These are phyloP conservation scores for Hycleus cichorii DNA, from an alignment of 1,140 invertebrate genomes.

Conservation along the genomic window DNA sequence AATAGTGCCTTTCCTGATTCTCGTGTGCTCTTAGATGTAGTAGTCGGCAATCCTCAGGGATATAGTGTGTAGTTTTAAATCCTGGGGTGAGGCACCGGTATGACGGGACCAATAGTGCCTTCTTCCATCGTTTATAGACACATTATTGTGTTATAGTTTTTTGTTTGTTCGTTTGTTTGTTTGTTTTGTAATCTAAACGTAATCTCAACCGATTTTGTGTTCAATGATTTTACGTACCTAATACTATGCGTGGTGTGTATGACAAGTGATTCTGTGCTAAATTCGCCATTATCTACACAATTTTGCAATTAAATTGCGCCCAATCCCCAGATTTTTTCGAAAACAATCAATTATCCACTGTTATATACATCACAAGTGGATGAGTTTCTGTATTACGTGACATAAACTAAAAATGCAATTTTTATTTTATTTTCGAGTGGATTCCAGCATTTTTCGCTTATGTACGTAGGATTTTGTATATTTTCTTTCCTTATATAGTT, in stretches of 20 bases:
- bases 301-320: neutral
- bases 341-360: slow-evolving; percentile 17
- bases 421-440: neutral
- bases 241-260: slow-evolving; percentile 37
- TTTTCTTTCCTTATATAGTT: slow-evolving; percentile 34
- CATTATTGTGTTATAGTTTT: slow-evolving; percentile 19
- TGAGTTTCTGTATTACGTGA: slow-evolving; percentile 27
- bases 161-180: too few relatives aligned
- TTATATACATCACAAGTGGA: slow-evolving; percentile 38
- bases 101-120: slow-evolving; percentile 17
- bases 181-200: slow-evolving; percentile 23
- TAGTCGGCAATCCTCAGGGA: slow-evolving; percentile 28
- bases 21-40: slow-evolving; percentile 22
- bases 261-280: slow-evolving; percentile 26
- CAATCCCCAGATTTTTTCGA: slow-evolving; percentile 1
- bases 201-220: slow-evolving; percentile 40
- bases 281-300: slow-evolving; percentile 27
- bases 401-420: slow-evolving; percentile 31
- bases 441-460: slow-evolving; percentile 31
- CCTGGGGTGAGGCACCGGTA: slow-evolving; percentile 8
- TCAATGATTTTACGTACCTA: slow-evolving; percentile 39
- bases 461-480: slow-evolving; percentile 35
- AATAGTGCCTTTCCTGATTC: slow-evolving; percentile 20
- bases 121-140: slow-evolving; percentile 11
- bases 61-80: slow-evolving; percentile 17